Conservation (phyloP, 2,113 vertebrate species). For the Electrona antarctica region DNA sequence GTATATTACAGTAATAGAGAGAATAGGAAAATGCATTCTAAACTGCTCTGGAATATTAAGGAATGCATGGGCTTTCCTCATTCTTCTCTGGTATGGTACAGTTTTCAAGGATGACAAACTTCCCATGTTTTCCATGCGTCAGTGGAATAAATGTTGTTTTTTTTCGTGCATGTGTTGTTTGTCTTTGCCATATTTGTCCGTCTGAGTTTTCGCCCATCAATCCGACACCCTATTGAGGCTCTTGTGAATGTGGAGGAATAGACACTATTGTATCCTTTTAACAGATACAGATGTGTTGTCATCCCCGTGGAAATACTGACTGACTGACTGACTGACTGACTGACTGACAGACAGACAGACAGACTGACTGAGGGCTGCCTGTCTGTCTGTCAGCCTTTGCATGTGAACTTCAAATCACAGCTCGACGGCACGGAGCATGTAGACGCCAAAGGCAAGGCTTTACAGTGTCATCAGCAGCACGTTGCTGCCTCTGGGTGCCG, state of each 20-base stretch:
- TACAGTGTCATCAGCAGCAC: conserved; percentile 75
- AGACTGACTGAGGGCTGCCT: conserved; percentile 62
- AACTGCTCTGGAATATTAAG: not conserved
- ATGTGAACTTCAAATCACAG: conserved; percentile 77
- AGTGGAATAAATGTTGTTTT: not conserved
- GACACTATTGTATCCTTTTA: conserved; percentile 53
- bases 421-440: conserved; percentile 71
- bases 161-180: conserved; percentile 4
- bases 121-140: not conserved
- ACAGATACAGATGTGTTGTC: conserved; percentile 57
- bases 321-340: conserved; percentile 46
- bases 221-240: conserved; percentile 39
- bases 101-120: conserved; percentile 2
- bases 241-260: conserved; percentile 44
- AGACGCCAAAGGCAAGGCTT: conserved; percentile 79
- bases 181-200: conserved; percentile 26
- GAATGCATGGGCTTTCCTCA: not conserved
- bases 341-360: conserved; percentile 62
- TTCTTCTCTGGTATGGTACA: not conserved
- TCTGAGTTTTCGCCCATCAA: conserved; percentile 37
- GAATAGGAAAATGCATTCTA: not conserved
- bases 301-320: conserved; percentile 60
- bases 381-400: conserved; percentile 73
- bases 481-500: conserved; percentile 75
- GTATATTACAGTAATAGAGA: not conserved